phyloP scores from a whole-genome alignment of 2,797 vertebrate species.

The Enteromius afrohamiltoni region DNA sequence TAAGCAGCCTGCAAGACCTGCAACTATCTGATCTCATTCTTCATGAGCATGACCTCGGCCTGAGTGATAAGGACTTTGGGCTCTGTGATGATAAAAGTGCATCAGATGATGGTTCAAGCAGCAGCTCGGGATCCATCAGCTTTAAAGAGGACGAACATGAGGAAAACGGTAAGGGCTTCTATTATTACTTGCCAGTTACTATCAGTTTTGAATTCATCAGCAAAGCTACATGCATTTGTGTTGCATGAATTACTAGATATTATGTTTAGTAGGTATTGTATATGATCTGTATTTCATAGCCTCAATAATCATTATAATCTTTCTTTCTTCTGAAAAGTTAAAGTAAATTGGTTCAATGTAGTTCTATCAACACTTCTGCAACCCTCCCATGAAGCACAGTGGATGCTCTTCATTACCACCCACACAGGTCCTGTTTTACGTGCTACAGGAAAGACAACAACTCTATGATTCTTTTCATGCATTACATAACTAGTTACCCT shows the following conservation, averaged over 20 bases:
- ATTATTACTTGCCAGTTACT: not conserved
- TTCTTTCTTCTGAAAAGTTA: not conserved
- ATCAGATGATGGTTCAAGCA: constrained; percentile 66
- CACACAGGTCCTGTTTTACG: constrained; percentile 3
- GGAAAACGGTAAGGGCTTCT: constrained; percentile 65
- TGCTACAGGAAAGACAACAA: constrained; percentile 17
- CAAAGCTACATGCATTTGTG: not conserved
- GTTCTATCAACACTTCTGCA: not conserved
- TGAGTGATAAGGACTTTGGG: constrained; percentile 62
- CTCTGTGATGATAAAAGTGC: constrained; percentile 66
- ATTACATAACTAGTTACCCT: constrained; percentile 1
- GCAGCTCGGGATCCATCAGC: constrained; percentile 64
- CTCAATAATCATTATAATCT: not conserved
- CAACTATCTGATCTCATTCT: constrained; percentile 72
- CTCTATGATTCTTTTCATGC: constrained; percentile 12
- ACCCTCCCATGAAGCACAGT: not conserved
- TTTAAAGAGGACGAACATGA: constrained; percentile 71
- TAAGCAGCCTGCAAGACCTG: constrained; percentile 72
- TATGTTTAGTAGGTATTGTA: not conserved
- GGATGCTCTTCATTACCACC: constrained; percentile 17
- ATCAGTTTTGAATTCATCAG: not conserved
- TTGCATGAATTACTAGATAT: constrained; percentile 21
- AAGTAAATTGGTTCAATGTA: constrained; percentile 28
- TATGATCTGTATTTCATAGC: not conserved
- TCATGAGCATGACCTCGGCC: constrained; percentile 72